phyloP scores from a whole-genome alignment of 1,140 invertebrate genomes.

The Mizuhopecten yessoensis region DNA sequence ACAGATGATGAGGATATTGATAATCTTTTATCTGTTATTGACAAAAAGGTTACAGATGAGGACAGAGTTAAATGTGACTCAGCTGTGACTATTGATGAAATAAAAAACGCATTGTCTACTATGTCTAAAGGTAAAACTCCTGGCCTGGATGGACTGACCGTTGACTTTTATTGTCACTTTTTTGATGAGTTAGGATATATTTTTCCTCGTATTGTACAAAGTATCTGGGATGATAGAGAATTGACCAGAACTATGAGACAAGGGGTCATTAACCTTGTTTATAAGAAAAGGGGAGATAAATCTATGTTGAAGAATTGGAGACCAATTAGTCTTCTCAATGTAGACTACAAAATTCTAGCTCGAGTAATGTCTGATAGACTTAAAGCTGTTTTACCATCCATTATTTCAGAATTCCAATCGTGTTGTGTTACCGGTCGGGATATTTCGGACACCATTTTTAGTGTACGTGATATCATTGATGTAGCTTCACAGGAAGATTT shows the following conservation, averaged over 20 bases:
- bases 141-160: conserved; percentile 38
- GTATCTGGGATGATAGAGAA: neutral
- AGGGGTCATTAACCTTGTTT: neutral
- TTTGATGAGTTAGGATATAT: neutral
- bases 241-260: neutral
- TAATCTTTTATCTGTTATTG: too few species aligned
- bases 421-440: neutral
- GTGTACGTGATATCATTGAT: neutral
- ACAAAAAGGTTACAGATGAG: too few species aligned
- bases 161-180: neutral
- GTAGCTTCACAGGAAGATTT: neutral
- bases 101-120: conserved; percentile 24
- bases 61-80: too few species aligned
- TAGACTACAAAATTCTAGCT: neutral
- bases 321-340: neutral
- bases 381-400: neutral
- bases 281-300: neutral
- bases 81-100: conserved; percentile 44
- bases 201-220: neutral
- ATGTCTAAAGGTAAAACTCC: conserved; percentile 59
- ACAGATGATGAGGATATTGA: conserved; percentile 41
- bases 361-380: neutral
- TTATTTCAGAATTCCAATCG: neutral
- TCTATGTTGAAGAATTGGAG: neutral
- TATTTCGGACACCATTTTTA: neutral